These are phyloP conservation scores for Aphidius colemani DNA, from an alignment of 2,888 invertebrate species.

Conservation along the genomic window DNA sequence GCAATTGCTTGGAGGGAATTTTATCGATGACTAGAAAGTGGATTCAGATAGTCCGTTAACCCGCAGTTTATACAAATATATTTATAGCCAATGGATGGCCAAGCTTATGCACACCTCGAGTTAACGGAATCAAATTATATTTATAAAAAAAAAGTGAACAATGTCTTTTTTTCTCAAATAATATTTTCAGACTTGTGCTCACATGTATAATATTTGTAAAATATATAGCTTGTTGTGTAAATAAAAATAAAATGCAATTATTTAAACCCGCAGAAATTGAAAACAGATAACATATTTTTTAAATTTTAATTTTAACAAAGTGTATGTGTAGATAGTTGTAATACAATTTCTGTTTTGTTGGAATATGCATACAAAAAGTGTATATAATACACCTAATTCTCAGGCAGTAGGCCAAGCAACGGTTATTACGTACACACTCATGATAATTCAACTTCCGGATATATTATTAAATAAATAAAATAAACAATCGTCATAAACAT, in stretches of 20 bases:
- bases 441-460: conserved; percentile 35
- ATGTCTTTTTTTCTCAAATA: conserved; percentile 25
- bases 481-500: too few relatives aligned
- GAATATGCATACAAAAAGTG: conserved; percentile 20
- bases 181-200: too few relatives aligned
- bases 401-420: conserved; percentile 38
- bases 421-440: conserved; percentile 36
- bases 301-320: too few relatives aligned
- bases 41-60: conserved; percentile 35
- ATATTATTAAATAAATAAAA: conserved; percentile 5
- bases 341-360: not conserved
- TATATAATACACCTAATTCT: conserved; percentile 19
- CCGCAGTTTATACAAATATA: conserved; percentile 8
- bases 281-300: not conserved
- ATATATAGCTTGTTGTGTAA: too few relatives aligned
- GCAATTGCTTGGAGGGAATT: not conserved
- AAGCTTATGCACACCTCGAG: conserved; percentile 10
- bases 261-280: conserved; percentile 6
- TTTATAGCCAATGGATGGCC: too few relatives aligned
- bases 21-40: conserved; percentile 32
- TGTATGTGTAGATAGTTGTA: not conserved
- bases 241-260: too few relatives aligned
- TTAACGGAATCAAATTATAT: conserved; percentile 28
- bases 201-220: too few relatives aligned
- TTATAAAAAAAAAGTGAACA: conserved; percentile 29